These are phyloP conservation scores for Dascyllus trimaculatus DNA, from an alignment of 2,113 vertebrate genomes.

Conservation along the genomic window DNA sequence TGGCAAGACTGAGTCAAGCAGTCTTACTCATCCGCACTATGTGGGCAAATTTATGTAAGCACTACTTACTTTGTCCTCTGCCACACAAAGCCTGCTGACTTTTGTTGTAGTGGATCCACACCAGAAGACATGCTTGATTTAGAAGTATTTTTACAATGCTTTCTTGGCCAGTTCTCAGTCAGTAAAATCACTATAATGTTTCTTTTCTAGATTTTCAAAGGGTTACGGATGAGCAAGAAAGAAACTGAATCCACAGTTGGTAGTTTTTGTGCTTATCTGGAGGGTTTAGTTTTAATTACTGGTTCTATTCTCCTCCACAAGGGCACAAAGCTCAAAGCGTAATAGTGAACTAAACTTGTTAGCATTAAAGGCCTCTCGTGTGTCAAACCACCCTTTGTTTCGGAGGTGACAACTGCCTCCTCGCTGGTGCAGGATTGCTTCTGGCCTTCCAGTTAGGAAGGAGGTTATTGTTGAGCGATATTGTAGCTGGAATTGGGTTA, in stretches of 20 bases:
- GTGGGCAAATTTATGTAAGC: conserved; percentile 47
- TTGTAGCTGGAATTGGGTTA: conserved; percentile 60
- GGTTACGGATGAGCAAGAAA: no score
- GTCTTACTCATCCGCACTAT: conserved; percentile 44
- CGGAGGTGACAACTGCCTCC: not conserved
- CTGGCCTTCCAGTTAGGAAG: conserved; percentile 14
- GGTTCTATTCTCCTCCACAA: not conserved
- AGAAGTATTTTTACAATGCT: conserved; percentile 14
- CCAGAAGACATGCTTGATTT: conserved; percentile 28
- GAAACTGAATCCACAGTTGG: no score
- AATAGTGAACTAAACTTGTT: not conserved
- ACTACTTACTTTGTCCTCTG: conserved; percentile 25
- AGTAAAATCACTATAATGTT: no score
- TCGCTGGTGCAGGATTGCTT: not conserved
- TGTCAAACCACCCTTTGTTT: conserved; percentile 38
- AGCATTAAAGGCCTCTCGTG: conserved; percentile 10
- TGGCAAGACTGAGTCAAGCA: not conserved
- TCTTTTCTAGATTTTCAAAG: no score
- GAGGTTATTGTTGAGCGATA: conserved; percentile 51
- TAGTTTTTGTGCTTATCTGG: not conserved
- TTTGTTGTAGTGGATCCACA: conserved; percentile 1
- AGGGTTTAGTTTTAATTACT: not conserved
- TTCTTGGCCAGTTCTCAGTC: not conserved
- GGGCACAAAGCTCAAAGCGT: conserved; percentile 17
- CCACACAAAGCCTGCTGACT: conserved; percentile 25